Evolutionary conservation across 2,888 invertebrate species (phyloP).

Genomic region (Petrophora chlorosata): DNA sequence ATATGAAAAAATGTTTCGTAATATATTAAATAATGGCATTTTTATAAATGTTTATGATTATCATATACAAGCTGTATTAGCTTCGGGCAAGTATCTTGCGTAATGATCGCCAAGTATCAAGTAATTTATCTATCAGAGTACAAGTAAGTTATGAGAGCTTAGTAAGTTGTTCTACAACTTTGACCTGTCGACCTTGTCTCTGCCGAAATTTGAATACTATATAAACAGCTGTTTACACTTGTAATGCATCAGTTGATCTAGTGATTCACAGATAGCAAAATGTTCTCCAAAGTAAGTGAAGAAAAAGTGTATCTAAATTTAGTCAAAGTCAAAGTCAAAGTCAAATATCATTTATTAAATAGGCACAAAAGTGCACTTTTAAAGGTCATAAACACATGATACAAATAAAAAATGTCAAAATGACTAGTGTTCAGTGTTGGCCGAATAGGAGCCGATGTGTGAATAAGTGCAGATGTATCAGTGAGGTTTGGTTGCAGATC

Average conservation of each 20-base stretch:
- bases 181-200: constrained; percentile 67
- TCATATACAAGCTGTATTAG: not conserved
- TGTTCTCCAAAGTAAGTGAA: constrained; percentile 73
- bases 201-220: constrained; percentile 56
- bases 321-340: no score
- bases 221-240: constrained; percentile 52
- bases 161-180: constrained; percentile 29
- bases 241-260: constrained; percentile 59
- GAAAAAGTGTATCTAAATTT: not conserved
- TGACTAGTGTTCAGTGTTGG: constrained; percentile 2
- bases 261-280: constrained; percentile 54
- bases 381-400: no score
- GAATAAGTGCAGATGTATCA: constrained; percentile 1
- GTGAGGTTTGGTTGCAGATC: constrained; percentile 51
- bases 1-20: no score
- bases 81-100: not conserved
- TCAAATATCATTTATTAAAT: no score
- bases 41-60: not conserved
- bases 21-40: no score
- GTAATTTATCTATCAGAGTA: constrained; percentile 6
- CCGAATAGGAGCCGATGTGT: not conserved
- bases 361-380: no score
- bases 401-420: no score
- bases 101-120: constrained; percentile 11
- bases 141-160: constrained; percentile 7